Percentiles rank a stretch among this genome's conserved stretches.
Evolutionary conservation across 2,888 invertebrate species (phyloP).

Genomic region (Xanthorhoe spadicearia): DNA sequence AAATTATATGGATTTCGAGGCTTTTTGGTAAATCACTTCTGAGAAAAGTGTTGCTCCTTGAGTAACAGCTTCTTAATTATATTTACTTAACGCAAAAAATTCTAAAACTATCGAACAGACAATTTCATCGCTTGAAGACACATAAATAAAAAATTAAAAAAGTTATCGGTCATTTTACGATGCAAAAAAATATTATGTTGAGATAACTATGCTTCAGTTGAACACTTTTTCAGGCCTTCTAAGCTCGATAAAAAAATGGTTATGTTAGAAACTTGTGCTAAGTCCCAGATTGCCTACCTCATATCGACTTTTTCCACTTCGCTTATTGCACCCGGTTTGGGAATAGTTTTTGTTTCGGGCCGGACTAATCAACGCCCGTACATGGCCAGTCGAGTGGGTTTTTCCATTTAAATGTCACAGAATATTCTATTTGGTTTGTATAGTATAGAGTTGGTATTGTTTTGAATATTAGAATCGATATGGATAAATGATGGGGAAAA

Average conservation of each 20-base stretch:
- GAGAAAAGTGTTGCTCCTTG: too few species aligned
- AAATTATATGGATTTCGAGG: too few species aligned
- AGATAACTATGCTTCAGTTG: too few species aligned
- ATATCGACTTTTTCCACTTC: conserved; percentile 83
- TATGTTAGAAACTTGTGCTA: conserved; percentile 11
- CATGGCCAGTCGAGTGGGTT: conserved; percentile 63
- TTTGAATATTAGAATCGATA: conserved; percentile 38
- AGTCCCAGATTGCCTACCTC: conserved; percentile 59
- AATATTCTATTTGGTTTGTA: conserved; percentile 55
- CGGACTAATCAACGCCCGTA: conserved; percentile 80
- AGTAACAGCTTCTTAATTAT: too few species aligned
- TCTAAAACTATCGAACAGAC: too few species aligned
- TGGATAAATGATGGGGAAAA: neutral
- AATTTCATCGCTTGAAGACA: too few species aligned
- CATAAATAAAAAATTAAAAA: too few species aligned
- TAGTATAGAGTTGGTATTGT: conserved; percentile 47
- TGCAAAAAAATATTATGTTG: too few species aligned
- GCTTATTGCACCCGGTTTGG: conserved; percentile 76
- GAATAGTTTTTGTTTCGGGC: conserved; percentile 80
- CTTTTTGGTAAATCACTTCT: too few species aligned
- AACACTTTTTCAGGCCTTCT: too few species aligned
- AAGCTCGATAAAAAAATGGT: neutral
- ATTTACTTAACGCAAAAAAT: too few species aligned
- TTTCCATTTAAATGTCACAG: conserved; percentile 61
- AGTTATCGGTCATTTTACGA: too few species aligned